These are phyloP conservation scores for Emydoidea blandingii DNA, from an alignment of 2,797 vertebrate species.

Conservation along the genomic window DNA sequence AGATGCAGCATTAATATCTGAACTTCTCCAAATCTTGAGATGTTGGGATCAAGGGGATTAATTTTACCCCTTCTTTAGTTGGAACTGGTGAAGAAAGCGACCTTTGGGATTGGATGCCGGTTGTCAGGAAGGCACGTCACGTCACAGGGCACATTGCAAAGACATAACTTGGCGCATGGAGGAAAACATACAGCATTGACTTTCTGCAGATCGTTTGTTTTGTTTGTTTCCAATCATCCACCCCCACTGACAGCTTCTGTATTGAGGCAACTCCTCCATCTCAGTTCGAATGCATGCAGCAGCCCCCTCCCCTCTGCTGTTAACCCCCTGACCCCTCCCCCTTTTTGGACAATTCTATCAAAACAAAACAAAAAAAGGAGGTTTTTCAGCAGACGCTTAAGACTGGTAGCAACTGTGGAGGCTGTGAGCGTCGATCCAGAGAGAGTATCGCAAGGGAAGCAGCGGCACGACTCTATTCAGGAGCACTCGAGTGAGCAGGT, in stretches of 20 bases:
- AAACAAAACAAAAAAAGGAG: neutral
- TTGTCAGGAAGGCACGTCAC: slow-evolving; percentile 8
- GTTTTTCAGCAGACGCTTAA: neutral
- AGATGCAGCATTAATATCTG: neutral
- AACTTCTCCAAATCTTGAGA: neutral
- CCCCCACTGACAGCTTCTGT: neutral
- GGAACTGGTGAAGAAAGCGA: slow-evolving; percentile 59
- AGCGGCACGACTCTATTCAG: neutral
- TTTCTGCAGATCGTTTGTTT: neutral
- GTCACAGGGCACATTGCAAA: neutral
- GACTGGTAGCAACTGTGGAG: neutral
- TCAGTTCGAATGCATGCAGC: neutral
- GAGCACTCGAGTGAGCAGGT: neutral
- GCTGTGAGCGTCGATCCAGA: neutral
- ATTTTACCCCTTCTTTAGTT: slow-evolving; percentile 57
- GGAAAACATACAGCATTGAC: neutral
- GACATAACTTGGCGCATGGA: neutral
- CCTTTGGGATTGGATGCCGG: slow-evolving; percentile 42
- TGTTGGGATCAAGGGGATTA: slow-evolving; percentile 37
- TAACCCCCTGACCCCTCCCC: neutral
- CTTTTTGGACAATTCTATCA: neutral
- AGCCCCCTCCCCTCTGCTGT: neutral
- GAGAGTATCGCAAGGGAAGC: neutral
- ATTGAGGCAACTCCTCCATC: neutral
- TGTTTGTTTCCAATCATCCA: neutral